Evolutionary conservation across 2,113 vertebrate genomes (phyloP).

Genomic region (Sinosuthora webbiana): DNA sequence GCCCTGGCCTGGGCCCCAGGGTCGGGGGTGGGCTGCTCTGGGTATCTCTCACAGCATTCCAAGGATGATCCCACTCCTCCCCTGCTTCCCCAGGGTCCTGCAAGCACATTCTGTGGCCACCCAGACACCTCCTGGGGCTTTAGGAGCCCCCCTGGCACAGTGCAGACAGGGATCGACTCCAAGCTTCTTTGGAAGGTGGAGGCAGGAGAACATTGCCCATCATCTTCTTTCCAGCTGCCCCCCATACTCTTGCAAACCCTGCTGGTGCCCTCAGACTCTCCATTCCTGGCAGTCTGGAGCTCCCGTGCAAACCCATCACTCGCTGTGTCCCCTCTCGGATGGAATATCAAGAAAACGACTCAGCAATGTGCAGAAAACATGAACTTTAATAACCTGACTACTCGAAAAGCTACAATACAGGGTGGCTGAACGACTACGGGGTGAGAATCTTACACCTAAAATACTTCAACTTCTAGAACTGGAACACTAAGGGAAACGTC

Average conservation of each 20-base stretch:
- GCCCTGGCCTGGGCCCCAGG: background rate
- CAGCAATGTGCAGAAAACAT: accelerated
- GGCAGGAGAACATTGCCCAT: background rate
- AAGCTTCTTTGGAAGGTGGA: background rate
- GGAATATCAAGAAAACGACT: background rate
- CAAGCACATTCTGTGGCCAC: too few species aligned
- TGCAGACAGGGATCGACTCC: too few species aligned
- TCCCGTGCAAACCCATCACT: background rate
- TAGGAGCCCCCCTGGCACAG: accelerated
- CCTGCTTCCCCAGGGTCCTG: too few species aligned
- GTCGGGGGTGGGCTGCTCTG: too few species aligned
- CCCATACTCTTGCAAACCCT: background rate
- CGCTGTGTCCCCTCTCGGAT: accelerated
- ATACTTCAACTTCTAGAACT: background rate
- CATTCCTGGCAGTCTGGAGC: background rate
- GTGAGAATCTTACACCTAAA: background rate
- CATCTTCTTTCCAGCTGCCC: background rate
- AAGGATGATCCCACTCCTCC: too few species aligned
- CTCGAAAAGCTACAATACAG: background rate
- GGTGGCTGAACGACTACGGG: background rate
- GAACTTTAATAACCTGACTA: background rate
- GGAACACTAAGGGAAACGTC: background rate
- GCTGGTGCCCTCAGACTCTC: background rate
- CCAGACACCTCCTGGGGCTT: background rate
- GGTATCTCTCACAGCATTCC: too few species aligned